A percentile compares a stretch with the other conserved stretches of the same genome.
Conservation (phyloP, 1,140 invertebrate species). For the Hylaeus anthracinus region DNA sequence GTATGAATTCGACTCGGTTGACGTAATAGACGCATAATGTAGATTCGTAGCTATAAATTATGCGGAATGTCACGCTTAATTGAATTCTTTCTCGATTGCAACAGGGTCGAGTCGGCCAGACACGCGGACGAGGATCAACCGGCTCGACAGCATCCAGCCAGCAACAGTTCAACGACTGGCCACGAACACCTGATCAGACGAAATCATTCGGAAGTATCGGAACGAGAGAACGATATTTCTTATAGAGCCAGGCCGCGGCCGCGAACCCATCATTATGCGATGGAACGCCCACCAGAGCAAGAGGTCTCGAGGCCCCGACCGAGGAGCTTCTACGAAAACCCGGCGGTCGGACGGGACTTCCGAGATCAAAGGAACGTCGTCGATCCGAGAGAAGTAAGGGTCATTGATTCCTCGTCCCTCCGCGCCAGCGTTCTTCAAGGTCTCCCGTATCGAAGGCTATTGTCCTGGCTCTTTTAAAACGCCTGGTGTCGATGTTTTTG, state of each 20-base stretch:
- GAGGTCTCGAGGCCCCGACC: conserved; percentile 74
- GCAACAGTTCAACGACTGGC: conserved; percentile 55
- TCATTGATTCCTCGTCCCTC: conserved; percentile 7
- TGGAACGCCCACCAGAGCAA: conserved; percentile 69
- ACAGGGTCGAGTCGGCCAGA: conserved; percentile 65
- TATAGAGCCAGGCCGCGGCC: conserved; percentile 72
- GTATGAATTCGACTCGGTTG: too few relatives aligned
- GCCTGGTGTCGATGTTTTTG: too few relatives aligned
- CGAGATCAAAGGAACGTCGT: conserved; percentile 70
- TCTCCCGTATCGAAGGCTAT: not conserved
- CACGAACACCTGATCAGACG: conserved; percentile 72
- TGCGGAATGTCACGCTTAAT: not conserved
- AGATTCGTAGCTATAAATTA: not conserved
- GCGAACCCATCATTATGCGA: conserved; percentile 73
- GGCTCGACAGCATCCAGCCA: conserved; percentile 51
- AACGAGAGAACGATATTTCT: conserved; percentile 70
- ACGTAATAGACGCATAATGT: not conserved
- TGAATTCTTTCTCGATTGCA: not conserved
- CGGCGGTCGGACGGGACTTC: conserved; percentile 71
- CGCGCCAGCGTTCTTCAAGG: not conserved
- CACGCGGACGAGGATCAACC: conserved; percentile 65
- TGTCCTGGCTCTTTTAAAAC: too few relatives aligned
- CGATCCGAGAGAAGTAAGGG: conserved; percentile 71
- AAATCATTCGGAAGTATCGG: conserved; percentile 70
- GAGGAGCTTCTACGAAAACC: conserved; percentile 78